Conservation (phyloP, 1,140 invertebrate species). For the Zophobas morio region DNA sequence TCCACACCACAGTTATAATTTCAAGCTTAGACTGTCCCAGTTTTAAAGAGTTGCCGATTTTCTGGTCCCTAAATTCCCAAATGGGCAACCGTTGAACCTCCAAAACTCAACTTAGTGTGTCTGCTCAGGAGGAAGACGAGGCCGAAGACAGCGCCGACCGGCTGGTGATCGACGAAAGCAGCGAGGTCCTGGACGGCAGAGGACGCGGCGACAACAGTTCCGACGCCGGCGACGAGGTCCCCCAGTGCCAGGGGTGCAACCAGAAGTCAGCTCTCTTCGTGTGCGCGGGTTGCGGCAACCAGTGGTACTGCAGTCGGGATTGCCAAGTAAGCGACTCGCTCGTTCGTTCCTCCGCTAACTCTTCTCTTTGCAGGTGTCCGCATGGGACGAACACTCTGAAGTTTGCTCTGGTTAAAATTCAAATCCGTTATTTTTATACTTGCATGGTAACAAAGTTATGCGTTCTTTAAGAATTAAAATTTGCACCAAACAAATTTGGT, state of each 20-base stretch:
- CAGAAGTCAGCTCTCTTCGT: constrained; percentile 85
- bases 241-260: constrained; percentile 86
- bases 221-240: constrained; percentile 71
- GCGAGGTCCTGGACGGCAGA: constrained; percentile 69
- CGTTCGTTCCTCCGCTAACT: neutral
- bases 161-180: constrained; percentile 78
- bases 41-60: no score
- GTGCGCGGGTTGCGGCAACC: constrained; percentile 88
- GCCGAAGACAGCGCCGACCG: constrained; percentile 70
- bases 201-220: constrained; percentile 66
- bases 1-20: no score
- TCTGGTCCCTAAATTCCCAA: no score
- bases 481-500: constrained; percentile 48
- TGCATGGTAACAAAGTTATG: constrained; percentile 31
- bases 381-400: constrained; percentile 90
- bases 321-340: constrained; percentile 79
- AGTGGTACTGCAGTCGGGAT: constrained; percentile 91
- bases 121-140: constrained; percentile 71
- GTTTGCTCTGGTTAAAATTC: constrained; percentile 79
- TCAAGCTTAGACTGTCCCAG: no score
- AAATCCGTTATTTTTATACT: constrained; percentile 36
- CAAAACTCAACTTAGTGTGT: no score
- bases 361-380: constrained; percentile 76
- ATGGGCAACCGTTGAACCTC: no score
- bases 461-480: constrained; percentile 40